Evolutionary conservation across 2,797 vertebrate species (phyloP), one percentile per base, ranked within the genome.

Genomic region (Falco naumanni): DNA sequence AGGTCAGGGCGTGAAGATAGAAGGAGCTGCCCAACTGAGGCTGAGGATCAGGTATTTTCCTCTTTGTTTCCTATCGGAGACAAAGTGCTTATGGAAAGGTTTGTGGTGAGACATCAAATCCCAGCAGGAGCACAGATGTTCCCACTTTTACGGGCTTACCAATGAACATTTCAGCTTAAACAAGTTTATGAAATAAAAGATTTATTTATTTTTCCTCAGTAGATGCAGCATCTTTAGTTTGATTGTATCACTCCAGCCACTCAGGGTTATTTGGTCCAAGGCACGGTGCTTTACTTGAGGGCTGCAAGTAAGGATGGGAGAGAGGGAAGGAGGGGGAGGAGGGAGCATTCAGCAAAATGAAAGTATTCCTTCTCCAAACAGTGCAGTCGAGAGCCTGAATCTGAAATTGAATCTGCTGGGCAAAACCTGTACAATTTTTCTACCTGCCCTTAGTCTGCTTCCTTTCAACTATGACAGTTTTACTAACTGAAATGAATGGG

Each of bases 41-140:
- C 80, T 97, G 97, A 96, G 98, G 97, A 98, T 98, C 99, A 99
- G 99, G 99, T 99, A 98, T 97, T 98, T 98, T 96, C 95, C 97
- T 97, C 98, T 98, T 98, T 97, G 97, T 98, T 98, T 98, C 97
- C 96, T 97, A 97, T 97, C 96, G 93, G 98, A 99, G 98, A 98
- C 97, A 97, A 97, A 98, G 95, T 97, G 92, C 98, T 98, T 91
- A 82, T 95, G 98, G 98, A 98, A 98, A 98, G 98, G 98, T 98
- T 98, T 98, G 97, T 96, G 96, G 96, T 93, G 95, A 98, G 97
- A 95, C 97, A 97, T 97, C 96, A 96, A 95, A 90, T 97, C 97
- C 97, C 97, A 97, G 97, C 97, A 97, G 97, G 95, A 96, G 78
- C 97, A 96, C 97, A 98, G 97, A 97, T 96, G 97, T 97, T 97